Base-by-base conservation (phyloP, 2,888 invertebrate species). In the Archips xylosteana region DNA sequence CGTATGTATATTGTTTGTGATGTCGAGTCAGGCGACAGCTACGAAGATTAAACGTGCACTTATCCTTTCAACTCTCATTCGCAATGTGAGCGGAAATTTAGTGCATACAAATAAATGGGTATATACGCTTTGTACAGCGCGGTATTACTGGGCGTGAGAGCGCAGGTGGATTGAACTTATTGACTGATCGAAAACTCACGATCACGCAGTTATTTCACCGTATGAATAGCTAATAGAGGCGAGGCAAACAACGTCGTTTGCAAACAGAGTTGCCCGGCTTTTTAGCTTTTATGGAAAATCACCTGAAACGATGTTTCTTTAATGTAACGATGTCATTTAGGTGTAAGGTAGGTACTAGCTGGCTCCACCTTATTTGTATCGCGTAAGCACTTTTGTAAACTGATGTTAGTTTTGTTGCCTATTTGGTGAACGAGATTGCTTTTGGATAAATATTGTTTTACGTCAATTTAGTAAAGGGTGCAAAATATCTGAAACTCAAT, bases 101-200 rank as follows among this genome's bases (percentile, higher is more conserved):
- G 15, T 54, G 42, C 66, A 70, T 70, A 32, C 60, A 49, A 62
- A 49, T 73, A 62, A 68, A 34, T 39, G 15, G 59, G 34, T 70
- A 77, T 72, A 76, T 77, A 74, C 70, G 62, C 32, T 57, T 68
- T 6, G 39, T 39, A 45, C 2, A 45, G n/a, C 8, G 23, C 49
- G 15, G 47, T 51, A 64, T 36, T 36, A 36, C 60, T 36, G 36
- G 15, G 32, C 49, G 15, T 67, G 51, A 80, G 75, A 75, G 77
- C 73, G 68, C 77, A 79, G 78, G 80, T 82, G 76, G 76, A 74
- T 71, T 74, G 63, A 80, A 82, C 82, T 82, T 82, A 82, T 82
- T 76, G 78, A 77, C 78, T 76, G 76, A 77, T 76, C 71, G 78
- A 75, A 79, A 76, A 75, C 76, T 66, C 74, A 71, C 73, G 77